phyloP scores from a whole-genome alignment of 2,888 invertebrate species.

The Linnaemya vulpina region DNA sequence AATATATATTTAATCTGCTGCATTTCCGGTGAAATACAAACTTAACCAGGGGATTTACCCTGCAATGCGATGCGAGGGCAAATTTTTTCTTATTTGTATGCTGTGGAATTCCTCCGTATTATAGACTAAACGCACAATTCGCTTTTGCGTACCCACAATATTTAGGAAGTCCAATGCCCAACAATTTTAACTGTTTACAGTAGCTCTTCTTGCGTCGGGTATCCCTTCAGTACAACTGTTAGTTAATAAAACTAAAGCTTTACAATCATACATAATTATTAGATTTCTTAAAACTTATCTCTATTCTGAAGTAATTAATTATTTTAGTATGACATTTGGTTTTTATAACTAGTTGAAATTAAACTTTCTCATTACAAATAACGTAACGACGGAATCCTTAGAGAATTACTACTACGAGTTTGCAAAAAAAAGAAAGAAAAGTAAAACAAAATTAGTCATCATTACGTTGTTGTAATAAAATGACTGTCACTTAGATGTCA shows the following conservation, averaged over 20 bases:
- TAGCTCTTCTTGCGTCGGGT: no score
- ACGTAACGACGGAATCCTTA: constrained; percentile 45
- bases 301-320: constrained; percentile 44
- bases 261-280: no score
- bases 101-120: no score
- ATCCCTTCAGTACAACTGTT: neutral
- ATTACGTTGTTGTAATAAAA: constrained; percentile 69
- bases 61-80: no score
- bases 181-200: no score
- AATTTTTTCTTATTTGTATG: no score
- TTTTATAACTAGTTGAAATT: constrained; percentile 43
- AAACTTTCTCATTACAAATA: constrained; percentile 37
- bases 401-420: constrained; percentile 52
- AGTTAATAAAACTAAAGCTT: neutral
- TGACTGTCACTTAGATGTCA: constrained; percentile 73
- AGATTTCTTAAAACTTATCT: neutral
- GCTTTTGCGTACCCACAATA: no score
- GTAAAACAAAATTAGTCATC: constrained; percentile 63
- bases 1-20: no score
- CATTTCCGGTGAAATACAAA: no score
- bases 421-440: neutral
- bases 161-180: no score
- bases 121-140: no score
- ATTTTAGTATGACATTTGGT: constrained; percentile 39
- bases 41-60: no score